phyloP scores from a whole-genome alignment of 2,797 vertebrate species.

The Hemitrygon akajei region DNA sequence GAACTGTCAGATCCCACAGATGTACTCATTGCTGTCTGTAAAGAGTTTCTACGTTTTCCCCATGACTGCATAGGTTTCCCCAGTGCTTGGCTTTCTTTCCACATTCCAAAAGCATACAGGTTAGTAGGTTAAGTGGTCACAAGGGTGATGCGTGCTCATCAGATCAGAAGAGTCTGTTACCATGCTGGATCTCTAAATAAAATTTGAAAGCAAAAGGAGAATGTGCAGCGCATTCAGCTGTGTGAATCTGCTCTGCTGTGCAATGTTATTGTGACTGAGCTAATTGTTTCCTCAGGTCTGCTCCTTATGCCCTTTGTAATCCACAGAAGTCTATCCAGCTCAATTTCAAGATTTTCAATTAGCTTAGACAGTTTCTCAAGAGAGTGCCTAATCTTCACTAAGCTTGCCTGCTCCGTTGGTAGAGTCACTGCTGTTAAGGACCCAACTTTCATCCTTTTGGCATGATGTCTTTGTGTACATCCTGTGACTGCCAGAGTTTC shows the following conservation, averaged over 20 bases:
- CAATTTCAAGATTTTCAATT: neutral
- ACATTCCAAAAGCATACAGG: too few relatives aligned
- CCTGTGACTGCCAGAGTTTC: too few relatives aligned
- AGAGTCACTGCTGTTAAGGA: too few relatives aligned
- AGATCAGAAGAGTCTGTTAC: too few relatives aligned
- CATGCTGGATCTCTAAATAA: too few relatives aligned
- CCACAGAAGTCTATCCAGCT: neutral
- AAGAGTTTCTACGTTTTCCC: neutral
- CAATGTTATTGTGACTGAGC: neutral
- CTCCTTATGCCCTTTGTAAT: neutral
- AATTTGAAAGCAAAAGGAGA: neutral
- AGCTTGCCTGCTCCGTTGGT: neutral
- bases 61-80: too few relatives aligned
- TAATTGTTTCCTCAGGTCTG: too few relatives aligned
- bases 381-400: neutral
- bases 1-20: neutral
- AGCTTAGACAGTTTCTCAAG: neutral
- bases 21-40: neutral
- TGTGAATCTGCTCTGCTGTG: neutral
- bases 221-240: neutral
- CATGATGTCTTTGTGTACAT: too few relatives aligned
- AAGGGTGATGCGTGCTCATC: too few relatives aligned
- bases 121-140: too few relatives aligned
- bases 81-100: too few relatives aligned
- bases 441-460: too few relatives aligned